Percentiles rank a stretch among this genome's conserved stretches.
These are phyloP conservation scores for Tolypeutes matacus DNA, from an alignment of 2,797 vertebrate genomes.

Conservation along the genomic window DNA sequence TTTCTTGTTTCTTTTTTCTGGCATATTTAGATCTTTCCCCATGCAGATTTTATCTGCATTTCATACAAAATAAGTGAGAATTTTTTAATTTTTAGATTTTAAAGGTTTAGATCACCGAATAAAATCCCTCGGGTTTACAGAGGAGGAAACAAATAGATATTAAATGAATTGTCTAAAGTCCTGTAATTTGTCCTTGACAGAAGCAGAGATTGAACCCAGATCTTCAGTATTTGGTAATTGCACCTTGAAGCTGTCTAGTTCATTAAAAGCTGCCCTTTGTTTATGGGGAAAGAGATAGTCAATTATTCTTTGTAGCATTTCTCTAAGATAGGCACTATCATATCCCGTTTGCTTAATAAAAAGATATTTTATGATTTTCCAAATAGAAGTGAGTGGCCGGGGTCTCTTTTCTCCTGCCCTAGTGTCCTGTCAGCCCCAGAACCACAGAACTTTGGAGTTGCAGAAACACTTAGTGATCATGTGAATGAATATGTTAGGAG, in stretches of 20 bases:
- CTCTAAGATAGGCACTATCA: neutral
- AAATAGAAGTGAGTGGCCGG: neutral
- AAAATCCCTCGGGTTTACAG: neutral
- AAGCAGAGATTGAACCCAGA: neutral
- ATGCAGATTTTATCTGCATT: neutral
- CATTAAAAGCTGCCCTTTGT: neutral
- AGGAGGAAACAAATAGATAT: neutral
- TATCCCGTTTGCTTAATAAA: neutral
- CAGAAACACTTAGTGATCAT: neutral
- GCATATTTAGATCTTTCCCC: neutral
- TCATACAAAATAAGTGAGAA: slow-evolving; percentile 3
- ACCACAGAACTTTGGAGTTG: neutral
- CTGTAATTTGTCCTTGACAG: neutral
- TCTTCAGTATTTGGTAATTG: neutral
- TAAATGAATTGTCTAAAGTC: neutral
- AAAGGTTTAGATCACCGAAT: neutral
- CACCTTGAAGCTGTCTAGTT: neutral
- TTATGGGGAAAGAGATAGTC: neutral
- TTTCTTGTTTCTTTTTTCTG: slow-evolving; percentile 22
- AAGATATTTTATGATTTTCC: slow-evolving; percentile 14
- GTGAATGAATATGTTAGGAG: neutral
- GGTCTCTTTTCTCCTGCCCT: neutral
- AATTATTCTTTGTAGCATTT: neutral
- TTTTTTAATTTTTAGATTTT: slow-evolving; percentile 23
- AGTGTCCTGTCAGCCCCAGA: neutral